phyloP scores from a whole-genome alignment of 53 echinoderm and acorn worm species.

The Crossaster papposus region DNA sequence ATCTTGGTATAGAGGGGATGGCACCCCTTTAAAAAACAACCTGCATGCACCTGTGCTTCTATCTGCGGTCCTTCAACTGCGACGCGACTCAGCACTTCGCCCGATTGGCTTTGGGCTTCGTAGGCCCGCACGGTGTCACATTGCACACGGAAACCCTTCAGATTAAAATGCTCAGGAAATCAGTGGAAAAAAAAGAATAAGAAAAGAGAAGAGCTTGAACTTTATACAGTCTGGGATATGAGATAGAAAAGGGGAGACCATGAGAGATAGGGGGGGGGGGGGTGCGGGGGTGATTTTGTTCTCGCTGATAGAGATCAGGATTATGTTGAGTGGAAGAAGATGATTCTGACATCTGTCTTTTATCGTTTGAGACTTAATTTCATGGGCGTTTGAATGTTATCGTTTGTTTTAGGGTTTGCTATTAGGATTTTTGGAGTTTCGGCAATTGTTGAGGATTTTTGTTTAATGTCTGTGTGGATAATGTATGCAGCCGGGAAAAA shows the following conservation, averaged over 20 bases:
- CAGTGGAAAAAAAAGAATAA: neutral
- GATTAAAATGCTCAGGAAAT: constrained; percentile 18
- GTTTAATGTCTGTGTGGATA: too few species aligned
- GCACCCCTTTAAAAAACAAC: constrained; percentile 30
- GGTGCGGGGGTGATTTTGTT: neutral
- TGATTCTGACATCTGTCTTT: neutral
- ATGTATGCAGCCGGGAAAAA: too few species aligned
- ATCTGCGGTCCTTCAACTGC: constrained; percentile 55
- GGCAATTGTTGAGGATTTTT: neutral
- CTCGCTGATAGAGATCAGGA: neutral
- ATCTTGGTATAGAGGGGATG: too few species aligned
- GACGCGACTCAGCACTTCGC: constrained; percentile 6
- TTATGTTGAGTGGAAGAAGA: neutral
- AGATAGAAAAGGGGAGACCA: neutral
- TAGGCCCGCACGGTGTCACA: constrained; percentile 1
- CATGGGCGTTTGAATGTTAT: neutral
- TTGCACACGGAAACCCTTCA: constrained; percentile 21
- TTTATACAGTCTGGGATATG: constrained; percentile 1
- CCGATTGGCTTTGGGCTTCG: constrained; percentile 2
- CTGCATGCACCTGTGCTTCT: neutral
- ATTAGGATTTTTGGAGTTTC: neutral
- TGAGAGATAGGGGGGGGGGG: neutral
- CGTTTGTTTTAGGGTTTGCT: neutral
- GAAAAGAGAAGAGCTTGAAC: too few species aligned
- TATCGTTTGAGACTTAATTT: neutral